A percentile compares a stretch with the other conserved stretches of the same genome.
Evolutionary conservation across 2,113 vertebrate genomes (phyloP).

Genomic region (Grammatotria lemairii): DNA sequence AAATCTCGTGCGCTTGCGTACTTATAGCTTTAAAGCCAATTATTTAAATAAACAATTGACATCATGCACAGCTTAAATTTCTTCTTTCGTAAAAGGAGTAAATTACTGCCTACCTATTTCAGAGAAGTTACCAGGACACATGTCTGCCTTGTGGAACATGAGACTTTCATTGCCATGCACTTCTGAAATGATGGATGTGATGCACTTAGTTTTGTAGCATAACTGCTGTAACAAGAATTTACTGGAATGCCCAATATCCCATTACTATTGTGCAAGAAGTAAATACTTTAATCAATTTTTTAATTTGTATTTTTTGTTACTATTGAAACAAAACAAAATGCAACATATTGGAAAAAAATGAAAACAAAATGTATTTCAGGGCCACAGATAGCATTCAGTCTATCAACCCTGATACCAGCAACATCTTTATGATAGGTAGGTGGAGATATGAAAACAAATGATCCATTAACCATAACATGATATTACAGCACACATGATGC

Average conservation of each 20-base stretch:
- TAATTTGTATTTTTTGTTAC: not conserved
- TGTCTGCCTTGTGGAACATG: not conserved
- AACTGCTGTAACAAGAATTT: not conserved
- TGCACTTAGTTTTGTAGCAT: not conserved
- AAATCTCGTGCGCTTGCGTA: not conserved
- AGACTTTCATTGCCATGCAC: not conserved
- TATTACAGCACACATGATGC: not conserved
- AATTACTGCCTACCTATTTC: not conserved
- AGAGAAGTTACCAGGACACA: not conserved
- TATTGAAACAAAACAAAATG: not conserved
- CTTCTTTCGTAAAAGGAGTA: not conserved
- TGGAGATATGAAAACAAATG: not conserved
- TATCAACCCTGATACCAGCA: not conserved
- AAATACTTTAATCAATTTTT: not conserved
- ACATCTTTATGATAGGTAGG: not conserved
- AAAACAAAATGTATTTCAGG: not conserved
- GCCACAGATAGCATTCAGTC: not conserved
- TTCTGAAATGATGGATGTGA: not conserved
- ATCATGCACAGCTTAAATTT: not conserved
- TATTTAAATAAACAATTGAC: constrained; percentile 6
- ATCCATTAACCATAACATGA: not conserved
- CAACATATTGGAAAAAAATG: not conserved
- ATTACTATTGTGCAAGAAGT: not conserved
- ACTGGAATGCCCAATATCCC: not conserved
- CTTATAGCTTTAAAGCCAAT: constrained; percentile 1